Base-by-base conservation (phyloP, 1,140 invertebrate genomes). In the Euglossa dilemma region DNA sequence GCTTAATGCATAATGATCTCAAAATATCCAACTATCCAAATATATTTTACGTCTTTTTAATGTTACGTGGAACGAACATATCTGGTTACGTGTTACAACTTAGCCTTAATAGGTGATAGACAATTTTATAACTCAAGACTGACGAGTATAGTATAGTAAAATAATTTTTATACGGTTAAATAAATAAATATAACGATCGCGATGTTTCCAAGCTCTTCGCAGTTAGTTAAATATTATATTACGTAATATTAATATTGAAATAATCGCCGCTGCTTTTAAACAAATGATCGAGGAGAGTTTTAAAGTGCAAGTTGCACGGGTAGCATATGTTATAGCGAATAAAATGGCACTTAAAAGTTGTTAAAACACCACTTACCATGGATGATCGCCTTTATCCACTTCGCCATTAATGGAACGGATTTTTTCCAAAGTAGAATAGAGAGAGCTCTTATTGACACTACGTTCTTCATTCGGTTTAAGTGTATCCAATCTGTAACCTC, bases 371-470 rank as follows among this genome's bases (percentile, higher is more conserved):
- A 52, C 18, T 71, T 28, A 18, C 23, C 6, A 16, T 36, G 45
- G 43, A 75, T 64, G 12, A 20, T 52, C 11, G 20, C 45, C 61
- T 66, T 52, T 50, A 50, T 52, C 28, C 47, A 50, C 45, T 75
- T 20, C 3, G n/a, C 14, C 45, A 45, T 56, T 77, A 67, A 77
- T 66, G 50, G 75, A 56, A 77, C 36, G 63, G 63, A 77, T 67
- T 56, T 66, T 66, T 77, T 66, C n/a, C 5, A 36, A 54, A 45
- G 50, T 45, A 67, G 36, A 54, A 77, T 77, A 18, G 61, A 66
- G 54, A 43, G 75, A 77, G 45, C 63, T 52, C 63, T 67, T 77
- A 67, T 77, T 77, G 75, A 77, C 75, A 67, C 75, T 77, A 67
- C 75, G 56, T 77, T 25, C 61, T 52, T 64, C 74, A 52, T 77